Conservation (phyloP, 2,113 vertebrate species). For the Melanostigma gelatinosum region DNA sequence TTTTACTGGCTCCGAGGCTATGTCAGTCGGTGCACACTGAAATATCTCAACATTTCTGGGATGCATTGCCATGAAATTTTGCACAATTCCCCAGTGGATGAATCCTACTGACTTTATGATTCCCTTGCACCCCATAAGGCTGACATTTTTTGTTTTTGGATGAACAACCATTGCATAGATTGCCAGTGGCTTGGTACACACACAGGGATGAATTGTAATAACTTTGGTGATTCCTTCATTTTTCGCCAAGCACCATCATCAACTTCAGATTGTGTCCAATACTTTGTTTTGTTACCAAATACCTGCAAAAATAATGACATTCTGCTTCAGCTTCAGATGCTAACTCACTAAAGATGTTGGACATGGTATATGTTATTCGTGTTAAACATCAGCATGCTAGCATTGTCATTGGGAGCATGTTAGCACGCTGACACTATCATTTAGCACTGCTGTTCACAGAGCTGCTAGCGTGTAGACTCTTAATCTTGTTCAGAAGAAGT, state of each 20-base stretch:
- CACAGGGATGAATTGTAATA: not conserved
- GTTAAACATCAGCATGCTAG: not conserved
- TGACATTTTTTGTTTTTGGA: not conserved
- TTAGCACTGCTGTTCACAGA: not conserved
- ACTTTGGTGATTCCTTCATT: not conserved
- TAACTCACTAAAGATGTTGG: not conserved
- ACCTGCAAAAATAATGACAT: not conserved
- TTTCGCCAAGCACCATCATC: not conserved
- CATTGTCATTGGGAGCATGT: not conserved
- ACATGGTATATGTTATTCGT: not conserved
- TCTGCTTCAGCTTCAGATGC: not conserved
- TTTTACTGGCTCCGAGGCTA: not conserved
- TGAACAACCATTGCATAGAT: not conserved
- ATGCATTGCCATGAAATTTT: not conserved
- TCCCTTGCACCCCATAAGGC: not conserved
- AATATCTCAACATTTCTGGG: not conserved
- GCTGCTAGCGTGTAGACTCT: not conserved
- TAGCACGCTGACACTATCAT: not conserved
- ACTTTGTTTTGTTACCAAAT: not conserved
- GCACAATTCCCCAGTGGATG: not conserved
- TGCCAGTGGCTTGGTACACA: no score
- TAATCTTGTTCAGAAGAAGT: not conserved
- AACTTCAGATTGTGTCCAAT: not conserved
- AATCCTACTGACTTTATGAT: not conserved
- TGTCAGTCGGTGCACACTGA: not conserved